phyloP scores from a whole-genome alignment of 2,113 vertebrate species.

The Jacana jacana region DNA sequence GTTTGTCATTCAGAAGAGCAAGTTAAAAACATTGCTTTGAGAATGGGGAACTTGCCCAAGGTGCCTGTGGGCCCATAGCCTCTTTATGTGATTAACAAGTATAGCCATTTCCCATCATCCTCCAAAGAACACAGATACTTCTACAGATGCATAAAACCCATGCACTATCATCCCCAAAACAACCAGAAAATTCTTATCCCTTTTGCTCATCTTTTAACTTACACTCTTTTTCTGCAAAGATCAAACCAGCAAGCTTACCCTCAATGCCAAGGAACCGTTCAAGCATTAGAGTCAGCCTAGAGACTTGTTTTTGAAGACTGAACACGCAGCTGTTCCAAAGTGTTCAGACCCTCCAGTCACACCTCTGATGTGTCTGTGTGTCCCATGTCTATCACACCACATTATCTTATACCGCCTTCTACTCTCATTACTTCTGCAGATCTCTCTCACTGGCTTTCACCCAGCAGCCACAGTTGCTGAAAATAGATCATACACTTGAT shows the following conservation, averaged over 20 bases:
- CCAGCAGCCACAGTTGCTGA: background rate
- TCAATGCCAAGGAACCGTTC: background rate
- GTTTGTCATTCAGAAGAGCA: background rate
- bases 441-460: background rate
- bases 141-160: background rate
- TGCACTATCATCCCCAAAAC: background rate
- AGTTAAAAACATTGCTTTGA: background rate
- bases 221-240: background rate
- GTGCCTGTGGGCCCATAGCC: background rate
- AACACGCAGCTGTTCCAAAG: background rate
- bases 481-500: background rate
- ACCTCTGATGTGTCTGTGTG: background rate
- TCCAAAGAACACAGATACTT: background rate
- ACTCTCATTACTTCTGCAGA: background rate
- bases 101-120: background rate
- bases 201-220: background rate
- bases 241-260: background rate
- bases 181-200: background rate
- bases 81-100: background rate
- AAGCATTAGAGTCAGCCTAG: background rate
- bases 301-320: background rate
- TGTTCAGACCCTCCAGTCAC: background rate
- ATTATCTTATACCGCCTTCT: background rate
- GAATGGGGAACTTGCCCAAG: background rate
- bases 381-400: background rate